Evolutionary conservation across 2,888 invertebrate genomes (phyloP), one percentile per base, ranked within the genome.

Genomic region (Beris chalybata): DNA sequence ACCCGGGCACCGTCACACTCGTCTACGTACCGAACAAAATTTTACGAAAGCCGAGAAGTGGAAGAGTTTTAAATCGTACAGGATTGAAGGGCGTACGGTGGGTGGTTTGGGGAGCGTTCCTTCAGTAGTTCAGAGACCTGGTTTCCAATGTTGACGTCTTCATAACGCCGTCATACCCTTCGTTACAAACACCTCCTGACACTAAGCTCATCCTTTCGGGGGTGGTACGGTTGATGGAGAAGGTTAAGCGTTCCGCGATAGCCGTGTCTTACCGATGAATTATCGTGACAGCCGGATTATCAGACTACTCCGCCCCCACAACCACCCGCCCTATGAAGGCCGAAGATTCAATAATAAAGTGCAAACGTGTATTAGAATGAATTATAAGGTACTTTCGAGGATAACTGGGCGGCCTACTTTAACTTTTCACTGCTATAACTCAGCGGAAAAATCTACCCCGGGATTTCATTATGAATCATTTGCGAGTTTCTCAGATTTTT

Each of bases 231-330:
- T 45, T 52, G 67, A 48, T 52, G 66, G 64, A 54, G 59, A 64
- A 59, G 67, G 63, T 61, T 67, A 69, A 69, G 61, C 69, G 58
- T 65, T 65, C 65, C 67, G 65, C 70, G 68, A 70, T 70, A 70
- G 68, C 65, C 67, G 56, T 65, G 66, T 67, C 59, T 70, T 65
- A 68, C 64, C 67, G 66, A 70, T 70, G 70, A 70, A 70, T 70
- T 70, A 70, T 70, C 70, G 69, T 67, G 68, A 70, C 70, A 68
- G 67, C 50, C 65, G 70, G 70, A 70, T 70, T 70, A 70, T 67
- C 67, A 70, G 65, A 61, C 44, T 22, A 64, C 47, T 63, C 31
- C 29, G 22, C 65, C 43, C 44, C 44, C 2, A 44, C n/a, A 44
- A 12, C 11, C 44, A 9, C 5, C 15, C n/a, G 5, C 48, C 15